Percentiles rank a stretch among this genome's conserved stretches.
phyloP scores from a whole-genome alignment of 2,888 invertebrate species.

The Latrodectus elegans region DNA sequence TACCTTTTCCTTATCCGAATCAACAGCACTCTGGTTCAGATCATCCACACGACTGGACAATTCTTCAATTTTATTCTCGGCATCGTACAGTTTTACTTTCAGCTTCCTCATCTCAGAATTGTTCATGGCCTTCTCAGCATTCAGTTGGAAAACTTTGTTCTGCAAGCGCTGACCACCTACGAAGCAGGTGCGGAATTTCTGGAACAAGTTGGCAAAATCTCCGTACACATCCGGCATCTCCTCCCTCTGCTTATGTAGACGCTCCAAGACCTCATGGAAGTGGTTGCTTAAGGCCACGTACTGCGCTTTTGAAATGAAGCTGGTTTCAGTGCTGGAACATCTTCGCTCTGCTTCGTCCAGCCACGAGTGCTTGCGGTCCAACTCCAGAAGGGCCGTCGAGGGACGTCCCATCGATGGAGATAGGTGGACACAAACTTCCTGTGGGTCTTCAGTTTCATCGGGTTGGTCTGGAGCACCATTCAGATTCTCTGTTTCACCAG shows the following conservation, averaged over 20 bases:
- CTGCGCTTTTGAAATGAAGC: constrained; percentile 37
- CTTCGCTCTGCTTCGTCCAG: constrained; percentile 38
- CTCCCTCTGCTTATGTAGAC: neutral
- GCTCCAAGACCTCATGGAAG: constrained; percentile 29
- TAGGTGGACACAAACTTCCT: neutral
- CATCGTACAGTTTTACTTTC: neutral
- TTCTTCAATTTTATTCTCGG: neutral
- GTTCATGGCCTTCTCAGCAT: neutral
- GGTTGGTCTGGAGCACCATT: neutral
- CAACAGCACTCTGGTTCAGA: neutral
- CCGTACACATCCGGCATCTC: neutral
- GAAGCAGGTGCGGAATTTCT: constrained; percentile 42
- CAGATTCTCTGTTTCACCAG: neutral
- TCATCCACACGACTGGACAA: neutral
- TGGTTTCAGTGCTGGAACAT: neutral
- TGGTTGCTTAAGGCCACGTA: constrained; percentile 46
- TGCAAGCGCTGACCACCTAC: constrained; percentile 7
- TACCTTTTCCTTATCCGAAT: constrained; percentile 8
- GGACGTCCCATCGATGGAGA: neutral
- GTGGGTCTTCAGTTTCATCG: neutral
- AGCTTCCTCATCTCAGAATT: constrained; percentile 6
- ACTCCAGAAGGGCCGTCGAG: constrained; percentile 9
- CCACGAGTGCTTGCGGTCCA: constrained; percentile 41
- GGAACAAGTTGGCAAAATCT: constrained; percentile 35
- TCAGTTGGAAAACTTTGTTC: constrained; percentile 24